These are phyloP conservation scores for Drosophila stalkeri DNA, from an alignment of 2,888 invertebrate species.

Conservation along the genomic window DNA sequence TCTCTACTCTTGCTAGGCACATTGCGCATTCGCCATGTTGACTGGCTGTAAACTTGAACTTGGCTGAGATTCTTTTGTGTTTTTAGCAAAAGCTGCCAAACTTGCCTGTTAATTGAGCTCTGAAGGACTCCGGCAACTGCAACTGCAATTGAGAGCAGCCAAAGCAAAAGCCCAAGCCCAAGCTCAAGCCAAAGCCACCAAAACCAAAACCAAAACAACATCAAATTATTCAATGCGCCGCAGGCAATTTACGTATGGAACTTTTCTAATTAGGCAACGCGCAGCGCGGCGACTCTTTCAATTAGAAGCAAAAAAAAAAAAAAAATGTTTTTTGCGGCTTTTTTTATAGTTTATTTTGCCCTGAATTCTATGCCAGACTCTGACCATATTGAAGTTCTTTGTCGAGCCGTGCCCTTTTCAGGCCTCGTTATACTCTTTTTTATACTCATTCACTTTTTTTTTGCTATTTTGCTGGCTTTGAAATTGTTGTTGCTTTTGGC, in stretches of 20 bases:
- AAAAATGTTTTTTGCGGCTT: conserved; percentile 32
- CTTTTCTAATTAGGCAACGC: conserved; percentile 36
- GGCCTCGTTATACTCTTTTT: conserved; percentile 9
- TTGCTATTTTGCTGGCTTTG: conserved; percentile 36
- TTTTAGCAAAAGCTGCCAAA: background rate
- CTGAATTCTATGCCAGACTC: conserved; percentile 51
- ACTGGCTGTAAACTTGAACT: conserved; percentile 46
- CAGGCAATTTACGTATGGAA: conserved; percentile 23
- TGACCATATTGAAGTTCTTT: conserved; percentile 24
- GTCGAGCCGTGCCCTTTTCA: conserved; percentile 41
- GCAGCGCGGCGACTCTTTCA: conserved; percentile 30
- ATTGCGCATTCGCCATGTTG: conserved; percentile 68
- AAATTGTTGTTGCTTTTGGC: conserved; percentile 7
- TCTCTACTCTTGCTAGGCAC: background rate
- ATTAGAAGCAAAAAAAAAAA: conserved; percentile 35
- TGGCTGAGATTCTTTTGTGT: conserved; percentile 17
- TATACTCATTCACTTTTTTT: background rate
- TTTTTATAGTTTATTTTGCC: conserved; percentile 29
- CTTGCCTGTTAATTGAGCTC: conserved; percentile 27
- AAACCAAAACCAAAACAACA: conserved; percentile 4
- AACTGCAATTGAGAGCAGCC: conserved; percentile 19
- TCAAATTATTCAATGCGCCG: conserved; percentile 19
- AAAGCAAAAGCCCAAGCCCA: background rate
- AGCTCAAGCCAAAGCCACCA: background rate
- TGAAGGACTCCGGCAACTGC: conserved; percentile 19